Evolutionary conservation across 2,888 invertebrate species (phyloP), one percentile per base, ranked within the genome.

Genomic region (Choreutis nemorana): DNA sequence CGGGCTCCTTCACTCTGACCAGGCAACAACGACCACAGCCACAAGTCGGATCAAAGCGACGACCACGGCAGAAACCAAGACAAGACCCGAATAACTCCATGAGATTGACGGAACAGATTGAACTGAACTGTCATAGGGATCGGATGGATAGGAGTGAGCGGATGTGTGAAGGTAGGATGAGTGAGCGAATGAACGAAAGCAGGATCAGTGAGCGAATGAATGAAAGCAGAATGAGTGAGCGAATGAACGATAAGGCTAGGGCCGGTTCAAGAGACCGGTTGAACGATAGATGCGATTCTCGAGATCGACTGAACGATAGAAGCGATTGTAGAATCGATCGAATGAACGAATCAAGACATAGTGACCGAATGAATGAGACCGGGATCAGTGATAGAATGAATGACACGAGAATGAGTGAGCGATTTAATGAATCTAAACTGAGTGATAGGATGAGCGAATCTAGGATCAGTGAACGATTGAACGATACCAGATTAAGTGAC

Each of bases 1-100:
- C 70, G 0, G 73, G 77, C 0, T 72, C 79, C 1, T 77, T 78
- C 45, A 75, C 77, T 0, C 44, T 75, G 0, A 71, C 75, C 2
- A 53, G 78, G 5, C 72, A 71, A 28, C 78, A 72, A 37, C 58
- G 75, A 3, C 77, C 72, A 1, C 75, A 75, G 29, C 73, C 75
- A 0, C 77, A 77, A 38, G 61, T 64, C 2, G 67, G 72, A 1
- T 68, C 72, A 3, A 78, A 77, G 36, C 50, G 78, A 2, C 48
- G 77, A 9, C 68, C 70, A 0, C 38, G 71, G 29, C 60, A 63
- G 24, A 71, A 70, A 47, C 39, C 60, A 14, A 45, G 63, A 3
- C 59, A 49, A 31, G 59, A 59, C 7, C 33, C 54, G 1, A 56
- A 53, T 30, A 60, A 43, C 24, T 53, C 55, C 18, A 29, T 54